Base-by-base conservation (phyloP, 2,888 invertebrate species). In the Euplagia quadripunctaria region DNA sequence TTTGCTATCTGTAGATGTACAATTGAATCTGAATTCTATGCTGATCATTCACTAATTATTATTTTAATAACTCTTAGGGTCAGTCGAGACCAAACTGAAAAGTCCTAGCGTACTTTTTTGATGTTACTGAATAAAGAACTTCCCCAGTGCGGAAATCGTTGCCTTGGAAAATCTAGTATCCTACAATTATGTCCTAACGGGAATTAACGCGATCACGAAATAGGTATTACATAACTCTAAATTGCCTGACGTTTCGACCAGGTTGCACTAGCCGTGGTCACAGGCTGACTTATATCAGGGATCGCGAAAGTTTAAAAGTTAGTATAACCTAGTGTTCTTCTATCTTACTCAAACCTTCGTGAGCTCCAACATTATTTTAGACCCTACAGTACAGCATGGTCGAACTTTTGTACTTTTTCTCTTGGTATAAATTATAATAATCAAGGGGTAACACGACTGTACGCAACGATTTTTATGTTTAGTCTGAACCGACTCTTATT, bases 21-120 rank as follows among this genome's bases (percentile, higher is more conserved):
- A 64, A 76, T 85, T 81, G 83, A 86, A 86, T 86, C 86, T 86
- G 75, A 82, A 83, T 84, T 82, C 81, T 85, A 83, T 88, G 86
- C 88, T 76, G 84, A 87, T 85, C 83, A 87, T 85, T 86, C 86
- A 85, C 83, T 76, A 79, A 83, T 81, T 83, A 79, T 88, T 70
- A 85, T 81, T 87, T 85, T 86, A 31, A 31, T 61, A 61, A 14
- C 61, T 31, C 20, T 58, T 31, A 11, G 58, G 61, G 31, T 11
- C 6, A 31, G 31, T 61, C 20, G 61, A 61, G 31, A 61, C 31
- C 31, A 31, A 61, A 61, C 31, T 7, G 14, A 61, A 61, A 61
- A 61, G 31, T 61, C 61, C 20, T 58, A 20, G 20, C 14, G 20
- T 31, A 20, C 12, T 58, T 20, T 20, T 58, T 31, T 31, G 31